phyloP scores from a whole-genome alignment of 2,113 vertebrate species.

The Anser brachyrhynchus region DNA sequence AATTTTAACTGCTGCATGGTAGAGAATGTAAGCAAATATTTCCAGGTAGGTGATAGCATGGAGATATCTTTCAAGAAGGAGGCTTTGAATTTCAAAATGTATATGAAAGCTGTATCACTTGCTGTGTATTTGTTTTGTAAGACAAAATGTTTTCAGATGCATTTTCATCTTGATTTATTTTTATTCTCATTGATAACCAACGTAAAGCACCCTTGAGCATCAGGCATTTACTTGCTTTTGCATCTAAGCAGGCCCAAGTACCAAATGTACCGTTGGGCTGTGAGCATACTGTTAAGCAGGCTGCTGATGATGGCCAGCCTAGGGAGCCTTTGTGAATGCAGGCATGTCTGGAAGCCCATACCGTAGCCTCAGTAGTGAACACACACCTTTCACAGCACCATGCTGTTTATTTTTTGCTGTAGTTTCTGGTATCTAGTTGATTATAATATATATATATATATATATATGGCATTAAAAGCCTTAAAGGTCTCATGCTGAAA shows the following conservation, averaged over 20 bases:
- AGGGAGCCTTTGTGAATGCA: background rate
- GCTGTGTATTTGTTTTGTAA: background rate
- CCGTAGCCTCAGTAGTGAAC: background rate
- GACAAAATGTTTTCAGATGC: background rate
- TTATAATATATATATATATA: background rate
- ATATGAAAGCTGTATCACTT: background rate
- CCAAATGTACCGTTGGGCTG: background rate
- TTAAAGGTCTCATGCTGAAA: too few relatives aligned
- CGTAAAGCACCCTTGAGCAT: background rate
- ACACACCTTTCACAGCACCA: background rate
- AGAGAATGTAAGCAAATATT: background rate
- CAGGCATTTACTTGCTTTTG: background rate
- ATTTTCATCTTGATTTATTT: background rate
- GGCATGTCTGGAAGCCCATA: too few relatives aligned
- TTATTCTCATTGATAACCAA: background rate
- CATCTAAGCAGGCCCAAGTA: background rate
- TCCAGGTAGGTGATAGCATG: background rate
- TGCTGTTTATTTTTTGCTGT: background rate
- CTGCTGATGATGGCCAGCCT: fast-evolving
- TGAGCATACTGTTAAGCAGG: background rate
- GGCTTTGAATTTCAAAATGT: background rate
- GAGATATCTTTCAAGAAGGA: background rate
- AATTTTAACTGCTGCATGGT: background rate
- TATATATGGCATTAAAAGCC: background rate
- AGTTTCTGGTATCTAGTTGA: background rate